Evolutionary conservation across 2,113 vertebrate genomes (phyloP).

Genomic region (Eulemur rufifrons): DNA sequence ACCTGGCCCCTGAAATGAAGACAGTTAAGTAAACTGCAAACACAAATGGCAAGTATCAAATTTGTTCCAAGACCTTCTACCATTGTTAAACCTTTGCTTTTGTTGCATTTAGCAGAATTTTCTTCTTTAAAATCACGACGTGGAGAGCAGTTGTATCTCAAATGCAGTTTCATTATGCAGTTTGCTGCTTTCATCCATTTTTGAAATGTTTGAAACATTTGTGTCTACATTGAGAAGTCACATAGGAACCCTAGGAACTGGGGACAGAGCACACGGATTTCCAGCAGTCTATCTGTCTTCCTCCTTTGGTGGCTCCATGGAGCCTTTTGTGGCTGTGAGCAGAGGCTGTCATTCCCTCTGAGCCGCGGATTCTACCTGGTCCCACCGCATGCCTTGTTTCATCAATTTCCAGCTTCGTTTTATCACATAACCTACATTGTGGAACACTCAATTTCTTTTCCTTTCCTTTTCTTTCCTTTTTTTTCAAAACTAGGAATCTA

Average conservation of each 20-base stretch:
- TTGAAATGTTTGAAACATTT: not conserved
- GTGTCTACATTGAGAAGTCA: not conserved
- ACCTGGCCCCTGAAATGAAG: not conserved
- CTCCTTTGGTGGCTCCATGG: not conserved
- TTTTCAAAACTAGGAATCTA: conserved; percentile 17
- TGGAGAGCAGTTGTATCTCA: not conserved
- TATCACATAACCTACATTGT: conserved; percentile 41
- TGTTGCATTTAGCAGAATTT: not conserved
- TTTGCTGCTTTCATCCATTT: not conserved
- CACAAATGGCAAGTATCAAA: not conserved
- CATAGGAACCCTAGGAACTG: not conserved
- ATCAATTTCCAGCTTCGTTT: conserved; percentile 34
- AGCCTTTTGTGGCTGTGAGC: rapidly evolving
- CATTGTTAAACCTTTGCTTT: not conserved
- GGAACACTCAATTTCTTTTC: conserved; percentile 47
- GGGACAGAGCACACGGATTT: not conserved
- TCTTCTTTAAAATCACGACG: not conserved
- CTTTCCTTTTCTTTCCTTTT: not conserved
- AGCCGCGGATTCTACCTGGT: not conserved
- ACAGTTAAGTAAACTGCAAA: not conserved
- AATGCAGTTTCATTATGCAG: not conserved
- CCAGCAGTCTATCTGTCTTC: not conserved
- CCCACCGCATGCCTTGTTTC: not conserved
- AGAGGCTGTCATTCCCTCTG: not conserved
- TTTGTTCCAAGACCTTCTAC: not conserved